phyloP scores from a whole-genome alignment of 2,888 invertebrate genomes.

The Thysanoteuthis rhombus region DNA sequence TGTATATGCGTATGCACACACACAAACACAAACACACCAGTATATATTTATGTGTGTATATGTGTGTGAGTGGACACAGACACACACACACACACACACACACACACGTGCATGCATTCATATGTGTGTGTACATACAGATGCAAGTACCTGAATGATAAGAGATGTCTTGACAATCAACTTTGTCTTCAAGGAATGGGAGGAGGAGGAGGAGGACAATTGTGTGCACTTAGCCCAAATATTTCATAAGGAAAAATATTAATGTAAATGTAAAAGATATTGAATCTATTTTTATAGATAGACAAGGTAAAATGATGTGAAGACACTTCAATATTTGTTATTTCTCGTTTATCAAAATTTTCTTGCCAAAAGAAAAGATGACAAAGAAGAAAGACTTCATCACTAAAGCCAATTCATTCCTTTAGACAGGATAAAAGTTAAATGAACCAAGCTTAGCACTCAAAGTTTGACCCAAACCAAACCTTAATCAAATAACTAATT shows the following conservation, averaged over 20 bases:
- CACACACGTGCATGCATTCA: not conserved
- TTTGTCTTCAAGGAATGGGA: not conserved
- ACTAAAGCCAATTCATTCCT: not conserved
- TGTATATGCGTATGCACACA: not conserved
- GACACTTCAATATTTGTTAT: not conserved
- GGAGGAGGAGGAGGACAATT: not conserved
- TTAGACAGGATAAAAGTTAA: not conserved
- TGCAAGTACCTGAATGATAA: not conserved
- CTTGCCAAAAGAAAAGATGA: not conserved
- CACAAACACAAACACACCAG: too few species aligned
- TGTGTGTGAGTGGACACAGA: not conserved
- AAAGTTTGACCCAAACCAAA: not conserved
- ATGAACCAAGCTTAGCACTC: not conserved
- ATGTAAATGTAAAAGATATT: not conserved
- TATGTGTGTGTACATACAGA: not conserved
- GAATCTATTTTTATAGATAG: not conserved
- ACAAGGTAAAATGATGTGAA: not conserved
- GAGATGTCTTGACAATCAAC: not conserved
- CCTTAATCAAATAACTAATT: not conserved
- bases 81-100: too few species aligned
- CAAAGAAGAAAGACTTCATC: not conserved
- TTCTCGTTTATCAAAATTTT: not conserved
- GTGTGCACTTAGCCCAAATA: not conserved
- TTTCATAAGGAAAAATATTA: not conserved
- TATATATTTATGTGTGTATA: not conserved